Conservation (phyloP, 2,797 vertebrate genomes). For the Oceanodroma leucorhoa region DNA sequence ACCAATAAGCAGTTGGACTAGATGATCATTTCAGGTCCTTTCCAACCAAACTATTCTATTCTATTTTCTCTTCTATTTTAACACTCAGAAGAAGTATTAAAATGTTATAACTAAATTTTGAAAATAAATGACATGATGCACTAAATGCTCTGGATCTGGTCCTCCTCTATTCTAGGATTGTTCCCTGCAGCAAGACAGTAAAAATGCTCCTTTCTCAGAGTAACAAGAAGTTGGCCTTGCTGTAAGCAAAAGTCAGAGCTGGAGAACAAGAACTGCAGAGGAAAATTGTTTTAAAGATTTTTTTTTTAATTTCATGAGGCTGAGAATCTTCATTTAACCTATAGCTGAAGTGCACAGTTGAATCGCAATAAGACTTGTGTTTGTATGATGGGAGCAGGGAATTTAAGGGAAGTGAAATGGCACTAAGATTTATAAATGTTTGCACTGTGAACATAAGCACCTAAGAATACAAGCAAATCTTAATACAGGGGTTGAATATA, state of each 20-base stretch:
- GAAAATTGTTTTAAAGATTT: not conserved
- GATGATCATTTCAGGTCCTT: not conserved
- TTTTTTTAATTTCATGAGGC: not conserved
- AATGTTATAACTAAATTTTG: not conserved
- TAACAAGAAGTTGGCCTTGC: not conserved
- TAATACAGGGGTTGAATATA: not conserved
- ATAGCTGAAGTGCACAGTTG: not conserved
- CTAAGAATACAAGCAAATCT: not conserved
- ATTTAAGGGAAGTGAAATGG: not conserved
- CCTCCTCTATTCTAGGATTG: not conserved
- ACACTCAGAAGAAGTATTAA: not conserved
- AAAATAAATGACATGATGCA: not conserved
- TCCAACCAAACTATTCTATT: not conserved
- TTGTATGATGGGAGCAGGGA: not conserved
- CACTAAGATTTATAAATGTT: not conserved
- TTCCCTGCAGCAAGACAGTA: not conserved
- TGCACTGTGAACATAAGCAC: not conserved
- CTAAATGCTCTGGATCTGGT: not conserved
- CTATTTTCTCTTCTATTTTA: not conserved
- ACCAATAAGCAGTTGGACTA: not conserved
- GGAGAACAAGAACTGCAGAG: not conserved
- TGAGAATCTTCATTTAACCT: not conserved
- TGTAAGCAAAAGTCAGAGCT: not conserved
- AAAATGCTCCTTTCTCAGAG: not conserved
- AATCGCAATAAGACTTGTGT: not conserved